Conservation (phyloP, 2,888 invertebrate genomes). For the Protodeltote pygarga region DNA sequence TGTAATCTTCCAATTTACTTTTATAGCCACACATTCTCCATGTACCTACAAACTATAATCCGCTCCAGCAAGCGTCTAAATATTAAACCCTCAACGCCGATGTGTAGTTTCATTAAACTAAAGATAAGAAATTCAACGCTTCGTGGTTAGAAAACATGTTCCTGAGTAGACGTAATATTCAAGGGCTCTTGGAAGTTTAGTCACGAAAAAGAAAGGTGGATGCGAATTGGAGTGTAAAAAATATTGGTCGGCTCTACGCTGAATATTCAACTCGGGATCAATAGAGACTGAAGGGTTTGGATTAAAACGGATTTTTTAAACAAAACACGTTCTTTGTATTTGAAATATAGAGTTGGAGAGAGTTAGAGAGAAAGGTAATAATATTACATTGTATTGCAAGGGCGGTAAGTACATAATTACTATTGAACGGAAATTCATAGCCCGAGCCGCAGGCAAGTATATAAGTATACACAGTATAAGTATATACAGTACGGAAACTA, state of each 20-base stretch:
- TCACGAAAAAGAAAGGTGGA: slow-evolving; percentile 64
- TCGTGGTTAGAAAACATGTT: slow-evolving; percentile 46
- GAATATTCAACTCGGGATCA: slow-evolving; percentile 61
- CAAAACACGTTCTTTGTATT: slow-evolving; percentile 29
- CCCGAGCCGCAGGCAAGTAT: no score
- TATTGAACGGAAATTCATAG: no score
- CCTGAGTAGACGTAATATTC: slow-evolving; percentile 49
- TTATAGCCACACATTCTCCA: no score
- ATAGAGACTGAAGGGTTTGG: slow-evolving; percentile 52
- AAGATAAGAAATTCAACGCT: slow-evolving; percentile 32
- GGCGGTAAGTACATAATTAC: no score
- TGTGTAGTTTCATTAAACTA: slow-evolving; percentile 37
- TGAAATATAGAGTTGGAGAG: no score
- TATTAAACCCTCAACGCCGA: slow-evolving; percentile 6
- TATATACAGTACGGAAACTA: no score
- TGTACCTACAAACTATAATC: slow-evolving; percentile 2
- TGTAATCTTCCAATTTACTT: background rate
- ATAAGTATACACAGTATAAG: no score
- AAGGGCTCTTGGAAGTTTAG: slow-evolving; percentile 54
- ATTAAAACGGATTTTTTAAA: slow-evolving; percentile 53
- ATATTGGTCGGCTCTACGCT: slow-evolving; percentile 56
- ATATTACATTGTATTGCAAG: no score
- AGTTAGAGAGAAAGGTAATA: no score
- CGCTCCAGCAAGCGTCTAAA: background rate
- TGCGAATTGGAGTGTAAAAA: slow-evolving; percentile 63